Base-by-base conservation (phyloP, 2,113 vertebrate genomes). In the Prolemur simus region DNA sequence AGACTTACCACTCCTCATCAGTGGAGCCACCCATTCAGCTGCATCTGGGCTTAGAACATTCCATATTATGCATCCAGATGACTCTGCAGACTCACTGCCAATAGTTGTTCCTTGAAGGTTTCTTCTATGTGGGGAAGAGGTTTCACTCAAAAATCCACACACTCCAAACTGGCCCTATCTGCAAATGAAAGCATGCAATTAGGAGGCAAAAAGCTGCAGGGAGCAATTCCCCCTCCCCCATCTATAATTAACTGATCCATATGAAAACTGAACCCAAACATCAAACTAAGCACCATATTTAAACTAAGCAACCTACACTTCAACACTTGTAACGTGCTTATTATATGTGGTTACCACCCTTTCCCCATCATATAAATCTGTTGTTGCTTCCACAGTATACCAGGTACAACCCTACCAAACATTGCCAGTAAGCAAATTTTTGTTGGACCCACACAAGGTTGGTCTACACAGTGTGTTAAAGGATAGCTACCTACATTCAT, bases 1-100 rank as follows among this genome's bases (percentile, higher is more conserved):
- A 95, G 45, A 97, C 96, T 96, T 64, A 97, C 96, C 96, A 95
- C 88, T 95, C 78, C 64, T 96, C 52, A 42, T 69, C 84, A 97
- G 42, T 4, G 69, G n/a, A 82, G 63, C 9, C 78, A 87, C 42
- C 49, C 85, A 76, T 25, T 94, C 82, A 96, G 68, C 49, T 97
- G 47, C 82, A 47, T 92, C 86, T 83, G 37, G n/a, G 25, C 15
- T 77, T 47, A 95, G 73, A 95, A 91, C 52, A 76, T 21, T n/a
- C 93, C 54, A 58, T 39, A 93, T 68, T 49, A 94, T 29, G 32
- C 60, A 95, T 1, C 94, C 17, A 84, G 82, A 76, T 74, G 77
- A 69, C 68, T 66, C 32, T 78, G n/a, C 2, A 96, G 86, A 94
- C 56, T 96, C 90, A 94, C 86, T 77, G 84, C 93, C 87, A 91